These are phyloP conservation scores for Zaprionus kolodkinae DNA, from an alignment of 1,140 invertebrate genomes.

Conservation along the genomic window DNA sequence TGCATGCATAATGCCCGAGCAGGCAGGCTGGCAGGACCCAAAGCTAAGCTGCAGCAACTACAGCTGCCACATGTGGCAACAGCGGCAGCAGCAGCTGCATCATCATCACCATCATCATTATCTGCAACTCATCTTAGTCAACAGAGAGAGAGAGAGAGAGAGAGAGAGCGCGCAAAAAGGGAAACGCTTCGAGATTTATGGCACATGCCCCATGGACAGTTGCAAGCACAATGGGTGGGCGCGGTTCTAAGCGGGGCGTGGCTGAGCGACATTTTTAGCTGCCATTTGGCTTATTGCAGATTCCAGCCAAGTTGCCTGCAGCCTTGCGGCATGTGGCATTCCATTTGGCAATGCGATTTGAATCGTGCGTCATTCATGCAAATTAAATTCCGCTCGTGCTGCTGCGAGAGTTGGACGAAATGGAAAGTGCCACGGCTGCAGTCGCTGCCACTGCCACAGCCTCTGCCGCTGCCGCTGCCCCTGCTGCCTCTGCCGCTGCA, in stretches of 20 bases:
- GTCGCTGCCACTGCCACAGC: too few species aligned
- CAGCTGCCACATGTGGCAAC: constrained; percentile 31
- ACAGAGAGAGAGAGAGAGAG: background rate
- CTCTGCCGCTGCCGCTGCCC: too few species aligned
- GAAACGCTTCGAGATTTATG: constrained; percentile 61
- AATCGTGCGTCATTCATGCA: constrained; percentile 54
- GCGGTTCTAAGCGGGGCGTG: background rate
- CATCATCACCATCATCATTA: constrained; percentile 35
- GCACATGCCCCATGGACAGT: constrained; percentile 31
- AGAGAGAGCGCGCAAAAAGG: background rate
- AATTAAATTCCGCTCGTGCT: constrained; percentile 43
- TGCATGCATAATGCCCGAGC: constrained; percentile 71
- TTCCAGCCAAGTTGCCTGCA: constrained; percentile 41
- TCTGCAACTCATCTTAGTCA: constrained; percentile 11
- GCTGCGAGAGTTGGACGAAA: too few species aligned
- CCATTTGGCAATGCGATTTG: constrained; percentile 35
- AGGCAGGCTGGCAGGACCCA: constrained; percentile 16
- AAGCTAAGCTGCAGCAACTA: constrained; percentile 8
- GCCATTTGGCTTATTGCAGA: constrained; percentile 70
- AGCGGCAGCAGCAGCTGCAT: constrained; percentile 47
- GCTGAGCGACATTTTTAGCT: constrained; percentile 51
- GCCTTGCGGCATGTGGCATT: constrained; percentile 15
- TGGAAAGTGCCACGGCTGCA: constrained; percentile 20
- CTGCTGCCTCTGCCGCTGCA: background rate
- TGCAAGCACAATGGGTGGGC: constrained; percentile 18